Percentiles rank a stretch among this genome's conserved stretches.
Conservation (phyloP, 1,140 invertebrate genomes). For the Sarcophaga bullata region DNA sequence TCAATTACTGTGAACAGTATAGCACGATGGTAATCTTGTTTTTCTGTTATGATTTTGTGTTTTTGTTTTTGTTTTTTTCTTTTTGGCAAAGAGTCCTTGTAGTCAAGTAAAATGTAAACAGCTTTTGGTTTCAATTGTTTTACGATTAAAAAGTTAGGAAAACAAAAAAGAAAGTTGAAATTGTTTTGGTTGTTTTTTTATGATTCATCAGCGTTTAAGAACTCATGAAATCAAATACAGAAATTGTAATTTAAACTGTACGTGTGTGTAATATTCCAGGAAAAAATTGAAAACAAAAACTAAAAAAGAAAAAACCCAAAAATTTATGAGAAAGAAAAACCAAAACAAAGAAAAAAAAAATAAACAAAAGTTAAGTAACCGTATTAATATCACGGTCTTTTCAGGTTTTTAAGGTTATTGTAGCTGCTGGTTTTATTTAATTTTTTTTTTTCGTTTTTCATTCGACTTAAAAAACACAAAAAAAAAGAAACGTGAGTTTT, state of each 20-base stretch:
- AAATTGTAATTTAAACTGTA: not conserved
- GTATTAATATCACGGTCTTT: not conserved
- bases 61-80: too few relatives aligned
- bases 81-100: too few relatives aligned
- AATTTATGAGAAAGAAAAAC: not conserved
- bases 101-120: too few relatives aligned
- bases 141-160: not conserved
- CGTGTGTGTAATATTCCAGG: not conserved
- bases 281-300: not conserved
- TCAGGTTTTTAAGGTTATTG: not conserved
- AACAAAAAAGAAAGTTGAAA: too few relatives aligned
- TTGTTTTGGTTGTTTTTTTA: not conserved
- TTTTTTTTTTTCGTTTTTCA: not conserved
- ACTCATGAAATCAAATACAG: not conserved
- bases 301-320: too few relatives aligned
- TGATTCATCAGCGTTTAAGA: not conserved
- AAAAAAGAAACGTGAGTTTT: not conserved
- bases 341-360: not conserved
- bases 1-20: not conserved
- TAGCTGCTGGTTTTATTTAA: too few relatives aligned
- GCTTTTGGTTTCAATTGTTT: too few relatives aligned
- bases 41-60: not conserved
- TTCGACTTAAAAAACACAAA: not conserved
- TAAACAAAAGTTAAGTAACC: slow-evolving; percentile 1
- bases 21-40: not conserved